Percentiles rank a stretch among this genome's conserved stretches.
Conservation (phyloP, 1,140 invertebrate species). For the Cryptotermes secundus region DNA sequence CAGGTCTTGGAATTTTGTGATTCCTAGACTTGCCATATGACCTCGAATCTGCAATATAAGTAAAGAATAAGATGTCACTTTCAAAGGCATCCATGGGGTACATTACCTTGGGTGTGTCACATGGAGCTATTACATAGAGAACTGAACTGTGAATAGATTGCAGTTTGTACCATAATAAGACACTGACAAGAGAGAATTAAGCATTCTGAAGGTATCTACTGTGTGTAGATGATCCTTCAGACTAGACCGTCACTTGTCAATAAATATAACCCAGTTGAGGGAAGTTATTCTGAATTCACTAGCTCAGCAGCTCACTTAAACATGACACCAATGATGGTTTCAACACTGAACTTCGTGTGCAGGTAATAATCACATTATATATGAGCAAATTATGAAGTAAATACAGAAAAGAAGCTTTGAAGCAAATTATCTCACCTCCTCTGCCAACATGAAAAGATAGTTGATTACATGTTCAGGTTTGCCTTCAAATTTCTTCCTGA, state of each 20-base stretch:
- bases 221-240: too few species aligned
- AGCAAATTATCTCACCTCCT: constrained; percentile 70
- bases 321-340: background rate
- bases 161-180: too few species aligned
- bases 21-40: constrained; percentile 88
- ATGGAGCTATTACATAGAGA: background rate
- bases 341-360: constrained; percentile 24
- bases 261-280: too few species aligned
- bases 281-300: too few species aligned
- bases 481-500: constrained; percentile 95
- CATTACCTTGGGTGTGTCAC: too few species aligned
- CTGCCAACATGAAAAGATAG: constrained; percentile 95
- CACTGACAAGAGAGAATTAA: too few species aligned
- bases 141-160: too few species aligned
- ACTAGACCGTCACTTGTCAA: too few species aligned
- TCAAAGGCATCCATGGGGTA: too few species aligned
- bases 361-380: background rate
- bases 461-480: constrained; percentile 98
- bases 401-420: background rate
- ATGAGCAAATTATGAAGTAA: constrained; percentile 34
- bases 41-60: constrained; percentile 56
- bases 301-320: too few species aligned
- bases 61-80: constrained; percentile 31
- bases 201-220: too few species aligned
- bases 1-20: constrained; percentile 87